Base-by-base conservation (phyloP, 1,140 invertebrate genomes). In the Ceratina calcarata region DNA sequence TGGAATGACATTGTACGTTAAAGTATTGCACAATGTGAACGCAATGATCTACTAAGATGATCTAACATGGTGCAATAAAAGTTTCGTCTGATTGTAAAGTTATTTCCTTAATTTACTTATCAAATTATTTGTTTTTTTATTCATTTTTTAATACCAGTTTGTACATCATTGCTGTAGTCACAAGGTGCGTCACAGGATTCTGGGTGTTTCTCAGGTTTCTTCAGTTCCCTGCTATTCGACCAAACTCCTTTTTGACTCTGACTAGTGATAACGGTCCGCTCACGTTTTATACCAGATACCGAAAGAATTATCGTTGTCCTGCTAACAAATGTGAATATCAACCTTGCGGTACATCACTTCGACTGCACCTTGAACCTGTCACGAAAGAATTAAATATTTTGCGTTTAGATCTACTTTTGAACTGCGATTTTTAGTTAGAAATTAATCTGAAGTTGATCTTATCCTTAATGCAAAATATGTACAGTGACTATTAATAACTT, bases 311-410 rank as follows among this genome's bases (percentile, higher is more conserved):
- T 82, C 88, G 65, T 68, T 37, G 51, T 13, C 58, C 20, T 69
- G 88, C 82, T 89, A 89, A 89, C 78, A 85, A 58, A 80, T 76
- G 81, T 84, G 84, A 86, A 82, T 84, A 86, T 78, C 73, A 77
- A 75, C 71, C 75, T 81, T 84, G 85, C 76, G 82, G 76, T 87
- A 87, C 83, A 84, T 55, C 18, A 67, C 68, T 58, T 81, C 71
- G 57, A 66, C 51, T 80, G 58, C 24, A 73, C 75, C 78, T 64
- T 68, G 49, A 68, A 77, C 53, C 37, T 79, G 68, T 15, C 2
- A 6, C n/a, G 12, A n/a, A 0, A n/a, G 4, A 10, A 7, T 78
- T 55, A 18, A 32, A 15, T 24, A n/a, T 45, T 12, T 7, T 27
- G 12, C 37, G 37, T 45, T 55, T 55, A n/a, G 7, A 4, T 55